Evolutionary conservation across 37 sponge, comb jelly and placozoan genomes (phyloP), one percentile per base, ranked within the genome.

Genomic region (Bolinopsis microptera): DNA sequence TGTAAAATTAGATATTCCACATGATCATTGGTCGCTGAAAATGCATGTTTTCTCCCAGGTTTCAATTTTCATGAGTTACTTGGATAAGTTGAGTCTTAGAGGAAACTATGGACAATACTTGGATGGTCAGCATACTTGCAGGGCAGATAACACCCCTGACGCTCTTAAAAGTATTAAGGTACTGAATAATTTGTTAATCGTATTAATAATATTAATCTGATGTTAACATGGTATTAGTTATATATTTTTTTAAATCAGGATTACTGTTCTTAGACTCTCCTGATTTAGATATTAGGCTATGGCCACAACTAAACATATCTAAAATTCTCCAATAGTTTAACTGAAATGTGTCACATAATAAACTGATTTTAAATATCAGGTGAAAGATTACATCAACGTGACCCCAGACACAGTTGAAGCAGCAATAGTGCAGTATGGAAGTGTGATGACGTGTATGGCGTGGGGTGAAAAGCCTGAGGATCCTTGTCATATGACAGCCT

Each of bases 401-500:
- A 35, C 82, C 9, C 35, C 82, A 1, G 82, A 80, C 82, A 80
- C 82, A 1, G 38, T 80, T 34, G 82, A 80, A 22, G 82, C 82
- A 35, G 82, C 82, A 13, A 33, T 80, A 23, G 37, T 80, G 37
- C 24, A 34, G 1, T 80, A 35, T 33, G 82, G 82, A 8, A 35
- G 38, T 35, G 82, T 80, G 9, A 80, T 80, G 34, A 80, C 82
- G 23, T 80, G 82, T 22, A 80, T 80, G 82, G 82, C 24, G 9
- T 80, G 82, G 82, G 5, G 23, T 34, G 75, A 72, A n/a, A 72
- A 5, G 13, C 5, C 5, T 5, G 61, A 48, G 5, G 5, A 5
- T 48, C 61, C 61, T 48, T 48, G 61, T 13, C 13, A 48, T 48
- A 48, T 48, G 61, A 48, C 5, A 13, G 13, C 61, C 5, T 48